Percentiles rank a stretch among this genome's conserved stretches.
These are phyloP conservation scores for Noctua janthina DNA, from an alignment of 2,888 invertebrate genomes.

Conservation along the genomic window DNA sequence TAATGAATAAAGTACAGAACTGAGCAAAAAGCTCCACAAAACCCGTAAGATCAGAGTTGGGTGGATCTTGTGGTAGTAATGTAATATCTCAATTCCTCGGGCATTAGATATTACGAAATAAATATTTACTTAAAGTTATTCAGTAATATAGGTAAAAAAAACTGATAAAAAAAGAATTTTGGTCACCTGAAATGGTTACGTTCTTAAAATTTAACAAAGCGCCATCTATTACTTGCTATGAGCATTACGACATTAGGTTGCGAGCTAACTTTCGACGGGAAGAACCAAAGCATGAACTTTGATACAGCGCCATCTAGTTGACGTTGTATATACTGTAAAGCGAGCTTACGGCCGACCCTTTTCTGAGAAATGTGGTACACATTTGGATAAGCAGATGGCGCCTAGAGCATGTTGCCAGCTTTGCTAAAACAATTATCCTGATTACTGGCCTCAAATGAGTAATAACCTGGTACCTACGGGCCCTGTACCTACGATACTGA, in stretches of 20 bases:
- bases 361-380: not conserved
- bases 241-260: not conserved
- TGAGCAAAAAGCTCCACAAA: too few relatives aligned
- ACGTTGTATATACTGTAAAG: not conserved
- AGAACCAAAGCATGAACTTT: rapidly evolving
- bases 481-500: not conserved
- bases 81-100: not conserved
- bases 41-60: not conserved
- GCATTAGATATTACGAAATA: too few relatives aligned
- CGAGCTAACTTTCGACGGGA: rapidly evolving
- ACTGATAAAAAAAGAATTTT: too few relatives aligned
- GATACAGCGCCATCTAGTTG: conserved; percentile 32
- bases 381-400: conserved; percentile 16
- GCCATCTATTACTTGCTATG: conserved; percentile 21
- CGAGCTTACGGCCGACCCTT: rapidly evolving
- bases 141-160: not conserved
- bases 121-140: not conserved
- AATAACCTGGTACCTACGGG: not conserved
- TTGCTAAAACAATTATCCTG: not conserved
- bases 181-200: too few relatives aligned
- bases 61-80: not conserved
- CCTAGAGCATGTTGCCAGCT: not conserved
- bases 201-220: not conserved
- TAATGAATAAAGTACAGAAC: not conserved
- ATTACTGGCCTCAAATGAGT: not conserved